A percentile compares a stretch with the other conserved stretches of the same genome.
phyloP scores from a whole-genome alignment of 2,888 invertebrate genomes.

The Hydroisotoma schaefferi region DNA sequence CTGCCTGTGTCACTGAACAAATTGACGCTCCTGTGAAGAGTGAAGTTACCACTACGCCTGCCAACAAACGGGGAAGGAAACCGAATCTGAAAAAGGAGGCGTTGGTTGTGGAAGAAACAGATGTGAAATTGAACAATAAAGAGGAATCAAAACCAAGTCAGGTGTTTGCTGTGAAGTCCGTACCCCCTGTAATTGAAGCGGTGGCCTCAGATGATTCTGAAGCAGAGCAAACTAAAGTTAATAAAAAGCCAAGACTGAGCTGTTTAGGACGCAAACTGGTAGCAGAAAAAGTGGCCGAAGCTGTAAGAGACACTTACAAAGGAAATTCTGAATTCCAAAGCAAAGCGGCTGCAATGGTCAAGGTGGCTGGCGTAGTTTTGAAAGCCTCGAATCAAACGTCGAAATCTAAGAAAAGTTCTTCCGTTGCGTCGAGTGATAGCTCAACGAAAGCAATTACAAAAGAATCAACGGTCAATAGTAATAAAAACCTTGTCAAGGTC shows the following conservation, averaged over 20 bases:
- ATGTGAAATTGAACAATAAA: no score
- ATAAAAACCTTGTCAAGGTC: no score
- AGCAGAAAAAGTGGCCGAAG: slow-evolving; percentile 20
- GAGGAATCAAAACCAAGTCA: not conserved
- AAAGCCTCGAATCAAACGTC: no score
- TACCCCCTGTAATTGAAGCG: slow-evolving; percentile 13
- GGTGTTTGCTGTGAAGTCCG: slow-evolving; percentile 33
- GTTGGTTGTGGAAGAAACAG: slow-evolving; percentile 1
- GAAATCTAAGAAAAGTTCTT: no score
- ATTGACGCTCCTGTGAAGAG: no score
- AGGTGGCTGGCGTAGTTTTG: not conserved
- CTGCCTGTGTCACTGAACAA: not conserved
- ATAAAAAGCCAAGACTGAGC: slow-evolving; percentile 1
- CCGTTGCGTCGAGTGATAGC: no score
- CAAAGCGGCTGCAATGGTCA: slow-evolving; percentile 6
- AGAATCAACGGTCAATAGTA: not conserved
- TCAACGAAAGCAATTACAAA: no score
- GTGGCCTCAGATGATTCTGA: not conserved
- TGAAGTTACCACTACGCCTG: not conserved
- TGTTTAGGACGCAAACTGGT: slow-evolving; percentile 14
- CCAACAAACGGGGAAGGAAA: slow-evolving; percentile 1
- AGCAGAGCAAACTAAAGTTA: not conserved
- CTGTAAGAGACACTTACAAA: slow-evolving; percentile 22
- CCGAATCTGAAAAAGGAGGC: slow-evolving; percentile 7
- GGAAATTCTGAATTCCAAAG: slow-evolving; percentile 15